Percentiles rank a stretch among this genome's conserved stretches.
Evolutionary conservation across 1,140 invertebrate species (phyloP).

Genomic region (Drosophila arizonae): DNA sequence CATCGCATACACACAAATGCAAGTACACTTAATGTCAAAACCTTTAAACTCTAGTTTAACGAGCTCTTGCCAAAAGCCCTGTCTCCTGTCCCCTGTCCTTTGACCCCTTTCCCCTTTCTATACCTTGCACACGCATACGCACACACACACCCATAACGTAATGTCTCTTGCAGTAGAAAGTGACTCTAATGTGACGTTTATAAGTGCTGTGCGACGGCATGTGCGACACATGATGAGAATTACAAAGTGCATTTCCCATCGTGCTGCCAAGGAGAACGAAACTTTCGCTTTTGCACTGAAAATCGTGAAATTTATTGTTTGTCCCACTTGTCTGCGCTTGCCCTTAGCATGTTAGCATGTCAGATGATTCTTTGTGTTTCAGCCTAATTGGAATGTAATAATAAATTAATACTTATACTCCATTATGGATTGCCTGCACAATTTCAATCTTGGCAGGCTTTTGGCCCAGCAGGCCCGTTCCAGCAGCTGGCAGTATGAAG

Average conservation of each 20-base stretch:
- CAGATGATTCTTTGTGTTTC: neutral
- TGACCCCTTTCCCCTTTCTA: neutral
- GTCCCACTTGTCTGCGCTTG: neutral
- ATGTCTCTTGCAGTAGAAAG: slow-evolving; percentile 29
- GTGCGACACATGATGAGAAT: slow-evolving; percentile 70
- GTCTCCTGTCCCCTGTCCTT: neutral
- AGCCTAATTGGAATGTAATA: neutral
- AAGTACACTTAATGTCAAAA: slow-evolving; percentile 33
- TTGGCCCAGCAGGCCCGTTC: neutral
- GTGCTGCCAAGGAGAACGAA: slow-evolving; percentile 35
- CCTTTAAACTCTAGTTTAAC: slow-evolving; percentile 63
- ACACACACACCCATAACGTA: slow-evolving; percentile 7
- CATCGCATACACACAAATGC: slow-evolving; percentile 42
- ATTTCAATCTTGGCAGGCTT: neutral
- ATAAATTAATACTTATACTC: neutral
- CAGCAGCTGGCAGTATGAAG: neutral
- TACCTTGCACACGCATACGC: neutral
- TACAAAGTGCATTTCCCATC: slow-evolving; percentile 79
- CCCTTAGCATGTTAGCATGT: neutral
- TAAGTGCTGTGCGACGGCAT: slow-evolving; percentile 68
- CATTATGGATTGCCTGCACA: too few relatives aligned
- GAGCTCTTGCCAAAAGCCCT: slow-evolving; percentile 50
- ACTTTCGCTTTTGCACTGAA: slow-evolving; percentile 10
- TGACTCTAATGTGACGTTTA: slow-evolving; percentile 79
- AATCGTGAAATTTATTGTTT: slow-evolving; percentile 8